A percentile compares a stretch with the other conserved stretches of the same genome.
These are phyloP conservation scores for Meles meles DNA, from an alignment of 2,113 vertebrate genomes.

Conservation along the genomic window DNA sequence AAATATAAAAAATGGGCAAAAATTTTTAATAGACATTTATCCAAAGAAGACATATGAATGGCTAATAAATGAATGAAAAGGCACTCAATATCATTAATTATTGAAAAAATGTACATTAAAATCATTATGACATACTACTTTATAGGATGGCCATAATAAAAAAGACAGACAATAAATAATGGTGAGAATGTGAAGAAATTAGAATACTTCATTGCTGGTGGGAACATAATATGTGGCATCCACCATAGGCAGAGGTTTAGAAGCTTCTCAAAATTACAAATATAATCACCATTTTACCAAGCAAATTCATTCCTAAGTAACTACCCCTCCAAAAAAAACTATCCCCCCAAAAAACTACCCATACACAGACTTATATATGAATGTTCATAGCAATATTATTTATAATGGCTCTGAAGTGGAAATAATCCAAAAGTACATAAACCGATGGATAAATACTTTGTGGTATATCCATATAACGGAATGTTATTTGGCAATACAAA, in stretches of 20 bases:
- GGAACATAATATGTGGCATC: background rate
- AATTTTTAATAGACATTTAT: background rate
- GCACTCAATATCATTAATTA: background rate
- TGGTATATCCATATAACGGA: background rate
- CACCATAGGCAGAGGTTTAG: background rate
- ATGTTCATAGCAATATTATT: background rate
- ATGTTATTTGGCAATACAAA: background rate
- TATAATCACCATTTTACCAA: background rate
- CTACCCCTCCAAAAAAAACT: no score
- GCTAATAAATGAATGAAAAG: background rate
- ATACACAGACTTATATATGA: background rate
- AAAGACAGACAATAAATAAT: background rate
- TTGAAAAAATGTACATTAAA: background rate
- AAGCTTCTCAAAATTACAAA: background rate
- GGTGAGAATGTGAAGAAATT: background rate
- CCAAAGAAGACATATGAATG: background rate
- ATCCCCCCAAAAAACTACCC: background rate
- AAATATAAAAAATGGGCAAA: background rate
- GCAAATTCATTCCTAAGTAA: background rate
- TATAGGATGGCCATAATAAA: background rate
- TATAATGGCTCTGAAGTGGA: background rate
- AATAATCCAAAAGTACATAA: background rate
- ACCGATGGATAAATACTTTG: background rate
- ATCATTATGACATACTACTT: background rate
- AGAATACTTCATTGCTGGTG: background rate